Base-by-base conservation (phyloP, 2,113 vertebrate genomes). In the Forbesichthys papilliferus region DNA sequence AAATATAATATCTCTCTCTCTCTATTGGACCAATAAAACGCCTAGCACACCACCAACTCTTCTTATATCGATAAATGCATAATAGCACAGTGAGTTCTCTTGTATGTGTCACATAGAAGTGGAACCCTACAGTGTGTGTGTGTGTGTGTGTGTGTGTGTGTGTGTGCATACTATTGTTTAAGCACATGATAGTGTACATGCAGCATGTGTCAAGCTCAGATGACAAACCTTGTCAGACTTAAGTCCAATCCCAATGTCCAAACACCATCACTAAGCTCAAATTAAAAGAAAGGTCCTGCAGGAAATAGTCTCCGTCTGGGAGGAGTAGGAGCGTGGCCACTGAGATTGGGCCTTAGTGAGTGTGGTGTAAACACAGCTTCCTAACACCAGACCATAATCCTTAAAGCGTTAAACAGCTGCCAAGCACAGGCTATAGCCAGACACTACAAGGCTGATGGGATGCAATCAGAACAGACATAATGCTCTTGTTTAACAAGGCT, bases 331-430 rank as follows among this genome's bases (percentile, higher is more conserved):
- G 36, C 4, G 36, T 42, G 36, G 36, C 36, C 36, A 42, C 36
- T 42, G 36, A 42, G 36, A 42, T 42, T 42, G 36, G 36, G 36
- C 36, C 36, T 13, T n/a, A 20, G 10, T 11, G 68, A 64, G 51
- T 71, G 81, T 72, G 75, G 80, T 78, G 82, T 79, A 84, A 88
- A 88, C 85, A 87, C 84, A 27, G 83, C 79, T 82, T 89, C 82
- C 85, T 80, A 81, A 85, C 80, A 80, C 83, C 63, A 68, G 78
- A 68, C 75, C 86, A 86, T 88, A 88, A 87, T 87, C 88, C 84
- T 84, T 84, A 84, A 86, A 87, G 74, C 79, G 13, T 53, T 74
- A 80, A 86, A 83, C 87, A 90, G 84, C 79, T 90, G 87, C 79
- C 71, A 68, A 83, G 81, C 58, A 68, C 5, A 42, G 65, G 68